Conservation (phyloP, 2,113 vertebrate species). For the Dromaius novaehollandiae region DNA sequence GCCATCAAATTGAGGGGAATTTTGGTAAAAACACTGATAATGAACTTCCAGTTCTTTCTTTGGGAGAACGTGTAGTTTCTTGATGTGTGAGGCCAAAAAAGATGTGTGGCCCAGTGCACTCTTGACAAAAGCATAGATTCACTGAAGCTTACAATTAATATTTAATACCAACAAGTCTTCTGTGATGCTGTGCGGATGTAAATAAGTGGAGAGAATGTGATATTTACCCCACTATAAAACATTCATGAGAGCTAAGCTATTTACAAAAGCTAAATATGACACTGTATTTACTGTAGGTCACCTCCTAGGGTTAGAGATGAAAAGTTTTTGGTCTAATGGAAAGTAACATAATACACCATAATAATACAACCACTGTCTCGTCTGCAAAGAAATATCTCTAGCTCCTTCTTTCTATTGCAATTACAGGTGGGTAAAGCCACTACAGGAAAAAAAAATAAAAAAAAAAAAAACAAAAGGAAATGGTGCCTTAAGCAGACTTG, state of each 20-base stretch:
- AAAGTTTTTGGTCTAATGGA: constrained; percentile 79
- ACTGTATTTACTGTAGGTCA: constrained; percentile 85
- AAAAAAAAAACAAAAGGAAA: background rate
- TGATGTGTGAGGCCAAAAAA: constrained; percentile 49
- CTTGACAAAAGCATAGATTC: constrained; percentile 82
- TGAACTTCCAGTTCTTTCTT: constrained; percentile 26
- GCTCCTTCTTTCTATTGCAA: constrained; percentile 42
- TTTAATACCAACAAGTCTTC: constrained; percentile 84
- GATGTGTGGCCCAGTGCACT: constrained; percentile 65
- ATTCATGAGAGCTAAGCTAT: constrained; percentile 83
- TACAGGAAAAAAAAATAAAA: background rate
- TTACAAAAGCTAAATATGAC: constrained; percentile 83
- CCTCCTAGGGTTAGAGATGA: constrained; percentile 79
- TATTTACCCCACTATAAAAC: constrained; percentile 84
- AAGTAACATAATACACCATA: constrained; percentile 73
- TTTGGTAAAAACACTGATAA: constrained; percentile 10
- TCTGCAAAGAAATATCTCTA: constrained; percentile 68
- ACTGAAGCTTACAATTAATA: constrained; percentile 82
- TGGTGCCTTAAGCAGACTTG: background rate
- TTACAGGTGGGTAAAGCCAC: constrained; percentile 61
- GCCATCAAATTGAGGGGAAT: background rate
- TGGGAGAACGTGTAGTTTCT: constrained; percentile 6
- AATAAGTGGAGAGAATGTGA: constrained; percentile 87
- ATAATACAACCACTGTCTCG: constrained; percentile 69
- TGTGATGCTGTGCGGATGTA: constrained; percentile 82